These are phyloP conservation scores for Julus scandinavius DNA, from an alignment of 2,888 invertebrate genomes.

Conservation along the genomic window DNA sequence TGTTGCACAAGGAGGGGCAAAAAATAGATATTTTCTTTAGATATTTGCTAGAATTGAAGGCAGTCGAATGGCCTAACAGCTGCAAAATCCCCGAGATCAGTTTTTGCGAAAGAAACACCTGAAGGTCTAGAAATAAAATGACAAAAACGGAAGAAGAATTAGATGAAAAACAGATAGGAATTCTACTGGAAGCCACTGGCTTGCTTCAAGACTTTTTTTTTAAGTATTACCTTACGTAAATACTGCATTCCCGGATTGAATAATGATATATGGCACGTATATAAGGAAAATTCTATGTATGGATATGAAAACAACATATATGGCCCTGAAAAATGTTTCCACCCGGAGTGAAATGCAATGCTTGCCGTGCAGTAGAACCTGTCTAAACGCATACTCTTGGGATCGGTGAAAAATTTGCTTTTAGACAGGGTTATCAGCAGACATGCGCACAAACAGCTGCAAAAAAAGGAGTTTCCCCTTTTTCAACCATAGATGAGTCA, in stretches of 20 bases:
- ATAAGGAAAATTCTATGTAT: too few relatives aligned
- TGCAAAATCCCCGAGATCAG: not conserved
- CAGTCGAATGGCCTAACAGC: not conserved
- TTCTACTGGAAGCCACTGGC: not conserved
- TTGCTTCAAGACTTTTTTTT: not conserved
- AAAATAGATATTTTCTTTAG: not conserved
- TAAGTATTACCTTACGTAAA: not conserved
- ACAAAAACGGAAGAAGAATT: not conserved
- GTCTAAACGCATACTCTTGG: too few relatives aligned
- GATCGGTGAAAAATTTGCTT: too few relatives aligned
- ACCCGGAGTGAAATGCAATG: too few relatives aligned
- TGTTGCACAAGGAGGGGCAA: not conserved
- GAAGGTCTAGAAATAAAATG: not conserved
- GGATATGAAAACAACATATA: too few relatives aligned
- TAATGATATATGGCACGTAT: not conserved
- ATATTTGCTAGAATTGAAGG: not conserved
- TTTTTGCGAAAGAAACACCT: not conserved
- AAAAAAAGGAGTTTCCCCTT: too few relatives aligned
- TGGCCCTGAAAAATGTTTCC: too few relatives aligned
- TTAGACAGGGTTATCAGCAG: too few relatives aligned
- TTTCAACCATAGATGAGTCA: too few relatives aligned
- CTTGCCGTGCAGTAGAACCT: too few relatives aligned
- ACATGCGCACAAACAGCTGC: too few relatives aligned
- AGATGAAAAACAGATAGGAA: not conserved
- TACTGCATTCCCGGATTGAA: not conserved